A percentile compares a stretch with the other conserved stretches of the same genome.
Evolutionary conservation across 2,113 vertebrate genomes (phyloP).

Genomic region (Lipotes vexillifer): DNA sequence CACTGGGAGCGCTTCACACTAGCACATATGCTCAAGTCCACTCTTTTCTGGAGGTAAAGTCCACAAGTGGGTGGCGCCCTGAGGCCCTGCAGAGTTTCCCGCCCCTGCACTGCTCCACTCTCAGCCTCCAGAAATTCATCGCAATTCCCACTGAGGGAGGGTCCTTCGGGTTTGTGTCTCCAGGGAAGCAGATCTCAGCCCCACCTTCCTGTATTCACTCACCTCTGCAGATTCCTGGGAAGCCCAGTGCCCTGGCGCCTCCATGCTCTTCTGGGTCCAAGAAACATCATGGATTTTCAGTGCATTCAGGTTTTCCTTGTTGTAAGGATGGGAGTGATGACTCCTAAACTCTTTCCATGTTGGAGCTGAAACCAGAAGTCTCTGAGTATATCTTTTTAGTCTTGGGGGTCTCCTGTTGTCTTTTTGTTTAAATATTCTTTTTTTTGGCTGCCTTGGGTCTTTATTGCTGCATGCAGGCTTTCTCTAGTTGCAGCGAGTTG

Average conservation of each 20-base stretch:
- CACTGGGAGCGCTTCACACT: fast-evolving
- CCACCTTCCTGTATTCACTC: neutral
- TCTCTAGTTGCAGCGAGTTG: too few species aligned
- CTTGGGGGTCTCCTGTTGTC: neutral
- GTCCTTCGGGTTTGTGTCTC: too few species aligned
- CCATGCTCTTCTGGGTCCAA: neutral
- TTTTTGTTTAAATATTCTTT: neutral
- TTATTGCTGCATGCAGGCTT: fast-evolving
- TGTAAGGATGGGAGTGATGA: too few species aligned
- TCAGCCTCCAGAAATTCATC: neutral
- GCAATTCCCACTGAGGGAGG: too few species aligned
- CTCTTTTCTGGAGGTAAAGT: neutral
- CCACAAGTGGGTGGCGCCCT: fast-evolving
- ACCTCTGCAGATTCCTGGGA: fast-evolving
- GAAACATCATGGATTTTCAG: neutral
- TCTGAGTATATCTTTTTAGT: too few species aligned
- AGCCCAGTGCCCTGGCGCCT: too few species aligned
- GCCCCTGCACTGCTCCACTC: fast-evolving
- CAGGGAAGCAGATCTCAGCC: neutral
- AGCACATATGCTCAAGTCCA: fast-evolving
- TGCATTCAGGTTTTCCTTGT: neutral
- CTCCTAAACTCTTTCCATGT: neutral
- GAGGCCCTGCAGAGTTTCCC: too few species aligned
- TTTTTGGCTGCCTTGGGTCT: too few species aligned
- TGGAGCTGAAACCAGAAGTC: neutral